Evolutionary conservation across 1,140 invertebrate genomes (phyloP), one percentile per base, ranked within the genome.

Genomic region (Plutomurus gul): DNA sequence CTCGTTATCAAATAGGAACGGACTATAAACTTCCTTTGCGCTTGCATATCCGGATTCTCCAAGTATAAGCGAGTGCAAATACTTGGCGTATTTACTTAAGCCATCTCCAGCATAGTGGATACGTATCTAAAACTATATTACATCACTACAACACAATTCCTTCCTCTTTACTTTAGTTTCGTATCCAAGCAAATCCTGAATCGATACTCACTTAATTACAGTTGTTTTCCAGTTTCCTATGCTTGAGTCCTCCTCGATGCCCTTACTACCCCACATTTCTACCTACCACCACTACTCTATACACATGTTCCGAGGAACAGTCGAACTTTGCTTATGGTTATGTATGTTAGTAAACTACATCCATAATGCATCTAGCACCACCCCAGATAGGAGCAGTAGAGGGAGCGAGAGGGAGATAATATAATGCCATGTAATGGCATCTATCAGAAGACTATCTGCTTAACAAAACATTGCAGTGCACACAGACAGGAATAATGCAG

Each of bases 181-280:
- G 6, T n/a, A n/a, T 49, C 46, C 46, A 49, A 49, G 6, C n/a
- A n/a, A 49, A 27, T 56, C 22, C 22, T 56, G 22, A 56, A 56
- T 56, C 51, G 51, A 56, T 56, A 56, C 51, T 30, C 51, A 56
- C 51, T 30, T 30, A 56, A 56, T 30, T 56, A 27, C 51, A 56
- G 8, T 56, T 30, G 51, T 27, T 56, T 56, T 49, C 46, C 46
- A 49, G 1, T 49, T 49, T 20, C 46, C 7, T 49, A 49, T 49
- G 20, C n/a, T n/a, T n/a, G n/a, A n/a, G n/a, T 49, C n/a, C 18
- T 49, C n/a, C 39, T n/a, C 11, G 10, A 13, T n/a, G 39, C n/a
- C n/a, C 39, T 13, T 43, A 43, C n/a, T 43, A 43, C 39, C 11
- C n/a, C 39, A 13, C 10, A 43, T 43, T 13, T n/a, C n/a, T n/a